Percentiles rank a stretch among this genome's conserved stretches.
Evolutionary conservation across 2,797 vertebrate genomes (phyloP).

Genomic region (Betta splendens): DNA sequence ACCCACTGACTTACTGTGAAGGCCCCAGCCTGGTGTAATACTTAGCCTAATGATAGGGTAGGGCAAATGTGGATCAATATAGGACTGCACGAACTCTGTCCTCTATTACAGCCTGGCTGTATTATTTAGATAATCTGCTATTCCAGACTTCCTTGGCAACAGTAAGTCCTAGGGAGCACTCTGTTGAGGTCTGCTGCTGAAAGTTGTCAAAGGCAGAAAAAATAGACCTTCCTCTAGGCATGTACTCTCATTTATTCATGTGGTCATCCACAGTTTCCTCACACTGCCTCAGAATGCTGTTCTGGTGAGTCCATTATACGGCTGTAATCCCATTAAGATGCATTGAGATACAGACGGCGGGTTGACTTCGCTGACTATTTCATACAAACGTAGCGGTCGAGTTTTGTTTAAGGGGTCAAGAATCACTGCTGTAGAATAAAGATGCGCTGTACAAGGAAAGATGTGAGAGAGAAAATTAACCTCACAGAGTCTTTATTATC

Average conservation of each 20-base stretch:
- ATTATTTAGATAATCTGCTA: conserved; percentile 17
- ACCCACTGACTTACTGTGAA: conserved; percentile 4
- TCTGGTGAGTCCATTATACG: conserved; percentile 61
- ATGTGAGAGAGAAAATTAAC: conserved; percentile 1
- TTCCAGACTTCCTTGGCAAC: conserved; percentile 19
- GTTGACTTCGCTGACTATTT: conserved; percentile 57
- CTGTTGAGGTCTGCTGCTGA: conserved; percentile 21
- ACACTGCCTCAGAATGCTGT: conserved; percentile 47
- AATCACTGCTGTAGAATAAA: conserved; percentile 33
- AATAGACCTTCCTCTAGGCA: conserved; percentile 12
- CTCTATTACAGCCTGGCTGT: conserved; percentile 1
- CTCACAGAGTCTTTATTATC: conserved; percentile 15
- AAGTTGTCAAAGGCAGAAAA: conserved; percentile 10
- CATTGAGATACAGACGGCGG: conserved; percentile 63
- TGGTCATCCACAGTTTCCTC: conserved; percentile 40
- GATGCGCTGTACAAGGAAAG: conserved; percentile 22
- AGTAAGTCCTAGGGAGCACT: conserved; percentile 28
- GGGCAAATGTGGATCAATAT: conserved; percentile 28
- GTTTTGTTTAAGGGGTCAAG: conserved; percentile 55
- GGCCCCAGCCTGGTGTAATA: conserved; percentile 1
- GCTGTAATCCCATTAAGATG: conserved; percentile 72
- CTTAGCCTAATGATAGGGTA: conserved; percentile 13
- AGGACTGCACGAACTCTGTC: conserved; percentile 3
- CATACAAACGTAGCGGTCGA: conserved; percentile 47
- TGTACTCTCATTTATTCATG: conserved; percentile 57